phyloP scores from a whole-genome alignment of 2,113 vertebrate genomes.

The Okapia johnstoni region DNA sequence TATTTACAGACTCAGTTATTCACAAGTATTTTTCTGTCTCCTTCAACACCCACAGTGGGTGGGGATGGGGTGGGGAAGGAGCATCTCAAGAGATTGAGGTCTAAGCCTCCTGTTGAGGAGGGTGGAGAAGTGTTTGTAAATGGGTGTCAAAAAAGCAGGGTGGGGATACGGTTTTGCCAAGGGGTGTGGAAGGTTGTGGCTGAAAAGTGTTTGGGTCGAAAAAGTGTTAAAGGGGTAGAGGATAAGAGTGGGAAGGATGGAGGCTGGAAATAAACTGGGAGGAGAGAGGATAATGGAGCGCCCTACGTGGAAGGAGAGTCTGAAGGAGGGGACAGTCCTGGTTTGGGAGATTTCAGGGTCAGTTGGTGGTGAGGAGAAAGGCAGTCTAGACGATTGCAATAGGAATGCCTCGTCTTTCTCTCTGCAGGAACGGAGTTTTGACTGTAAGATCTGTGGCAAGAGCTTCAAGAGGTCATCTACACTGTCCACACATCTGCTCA shows the following conservation, averaged over 20 bases:
- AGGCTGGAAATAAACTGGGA: background rate
- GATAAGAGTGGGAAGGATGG: background rate
- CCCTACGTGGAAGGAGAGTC: background rate
- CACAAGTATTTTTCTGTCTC: background rate
- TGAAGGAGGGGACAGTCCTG: background rate
- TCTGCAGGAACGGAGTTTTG: slow-evolving; percentile 95
- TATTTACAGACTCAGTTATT: background rate
- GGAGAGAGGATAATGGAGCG: no score
- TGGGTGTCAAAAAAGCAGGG: slow-evolving; percentile 56
- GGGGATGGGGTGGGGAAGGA: background rate
- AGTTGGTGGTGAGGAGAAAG: background rate
- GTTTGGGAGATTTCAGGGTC: background rate
- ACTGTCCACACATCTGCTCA: slow-evolving; percentile 95
- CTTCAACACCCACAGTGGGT: background rate
- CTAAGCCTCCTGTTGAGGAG: background rate
- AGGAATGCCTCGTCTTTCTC: background rate
- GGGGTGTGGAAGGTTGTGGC: slow-evolving; percentile 44
- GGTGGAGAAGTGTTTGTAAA: slow-evolving; percentile 45
- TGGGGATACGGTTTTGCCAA: background rate
- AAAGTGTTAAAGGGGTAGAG: background rate
- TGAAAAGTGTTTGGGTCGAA: slow-evolving; percentile 36
- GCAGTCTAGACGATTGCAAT: background rate
- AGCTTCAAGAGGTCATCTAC: slow-evolving; percentile 98
- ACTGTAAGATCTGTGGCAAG: slow-evolving; percentile 99
- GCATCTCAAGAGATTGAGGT: background rate